Conservation (phyloP, 2,888 invertebrate species). For the Perithous albicinctus region DNA sequence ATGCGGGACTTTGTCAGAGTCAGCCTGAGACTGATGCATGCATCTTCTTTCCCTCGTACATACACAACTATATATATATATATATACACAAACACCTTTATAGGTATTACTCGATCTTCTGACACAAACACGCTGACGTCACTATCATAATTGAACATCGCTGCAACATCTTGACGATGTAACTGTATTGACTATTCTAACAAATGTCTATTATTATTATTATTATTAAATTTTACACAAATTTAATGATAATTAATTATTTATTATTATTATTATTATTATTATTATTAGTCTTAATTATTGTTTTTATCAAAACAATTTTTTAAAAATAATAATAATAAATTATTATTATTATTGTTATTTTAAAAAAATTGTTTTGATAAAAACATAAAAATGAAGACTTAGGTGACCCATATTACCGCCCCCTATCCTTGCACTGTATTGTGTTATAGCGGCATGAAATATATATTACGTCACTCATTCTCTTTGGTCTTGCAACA, state of each 20-base stretch:
- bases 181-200: neutral
- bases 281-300: too few relatives aligned
- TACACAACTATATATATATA: neutral
- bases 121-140: conserved; percentile 36
- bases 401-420: too few relatives aligned
- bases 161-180: conserved; percentile 15
- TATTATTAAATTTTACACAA: too few relatives aligned
- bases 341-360: too few relatives aligned
- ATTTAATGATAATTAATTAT: too few relatives aligned
- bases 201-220: too few relatives aligned
- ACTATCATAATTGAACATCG: conserved; percentile 50
- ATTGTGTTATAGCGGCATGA: neutral
- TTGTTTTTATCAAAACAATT: too few relatives aligned
- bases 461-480: neutral
- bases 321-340: too few relatives aligned
- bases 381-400: too few relatives aligned
- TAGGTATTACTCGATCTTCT: conserved; percentile 14
- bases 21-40: neutral
- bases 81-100: too few relatives aligned
- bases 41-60: neutral
- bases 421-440: neutral
- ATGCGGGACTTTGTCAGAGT: conserved; percentile 13
- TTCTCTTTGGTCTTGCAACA: neutral
- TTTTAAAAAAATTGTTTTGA: too few relatives aligned
- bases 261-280: too few relatives aligned